These are phyloP conservation scores for Vombatus ursinus DNA, from an alignment of 2,113 vertebrate genomes.

Conservation along the genomic window DNA sequence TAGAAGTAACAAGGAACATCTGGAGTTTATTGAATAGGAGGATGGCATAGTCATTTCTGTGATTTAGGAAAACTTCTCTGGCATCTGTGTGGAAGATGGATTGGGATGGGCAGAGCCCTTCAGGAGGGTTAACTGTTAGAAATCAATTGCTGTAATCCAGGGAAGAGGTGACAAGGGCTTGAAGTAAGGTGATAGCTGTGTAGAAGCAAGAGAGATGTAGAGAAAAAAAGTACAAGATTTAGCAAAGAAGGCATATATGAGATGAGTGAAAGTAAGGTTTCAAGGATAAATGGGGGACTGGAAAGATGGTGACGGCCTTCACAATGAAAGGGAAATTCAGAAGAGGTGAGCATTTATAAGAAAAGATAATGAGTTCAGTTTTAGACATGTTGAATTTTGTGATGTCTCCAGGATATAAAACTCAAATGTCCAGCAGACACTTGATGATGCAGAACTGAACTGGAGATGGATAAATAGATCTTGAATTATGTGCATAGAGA, in stretches of 20 bases:
- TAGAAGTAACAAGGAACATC: neutral
- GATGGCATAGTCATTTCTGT: neutral
- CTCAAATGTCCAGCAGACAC: neutral
- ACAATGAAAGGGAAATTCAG: neutral
- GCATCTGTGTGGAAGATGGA: neutral
- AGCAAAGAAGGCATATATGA: neutral
- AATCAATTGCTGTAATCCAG: neutral
- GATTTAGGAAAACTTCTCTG: neutral
- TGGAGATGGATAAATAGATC: neutral
- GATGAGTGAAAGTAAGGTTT: neutral
- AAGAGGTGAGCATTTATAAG: neutral
- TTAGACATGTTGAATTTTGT: neutral
- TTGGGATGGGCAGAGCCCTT: neutral
- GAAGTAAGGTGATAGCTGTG: neutral
- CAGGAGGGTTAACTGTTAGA: neutral
- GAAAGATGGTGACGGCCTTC: neutral
- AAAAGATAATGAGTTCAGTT: neutral
- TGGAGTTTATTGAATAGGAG: neutral
- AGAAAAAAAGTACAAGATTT: neutral
- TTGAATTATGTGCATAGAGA: neutral
- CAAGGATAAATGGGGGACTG: neutral
- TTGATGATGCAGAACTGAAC: neutral
- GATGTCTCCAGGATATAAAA: neutral
- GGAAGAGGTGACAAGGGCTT: neutral
- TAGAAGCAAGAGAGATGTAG: neutral